A percentile compares a stretch with the other conserved stretches of the same genome.
Conservation (phyloP, 1,140 invertebrate species). For the Teleogryllus occipitalis region DNA sequence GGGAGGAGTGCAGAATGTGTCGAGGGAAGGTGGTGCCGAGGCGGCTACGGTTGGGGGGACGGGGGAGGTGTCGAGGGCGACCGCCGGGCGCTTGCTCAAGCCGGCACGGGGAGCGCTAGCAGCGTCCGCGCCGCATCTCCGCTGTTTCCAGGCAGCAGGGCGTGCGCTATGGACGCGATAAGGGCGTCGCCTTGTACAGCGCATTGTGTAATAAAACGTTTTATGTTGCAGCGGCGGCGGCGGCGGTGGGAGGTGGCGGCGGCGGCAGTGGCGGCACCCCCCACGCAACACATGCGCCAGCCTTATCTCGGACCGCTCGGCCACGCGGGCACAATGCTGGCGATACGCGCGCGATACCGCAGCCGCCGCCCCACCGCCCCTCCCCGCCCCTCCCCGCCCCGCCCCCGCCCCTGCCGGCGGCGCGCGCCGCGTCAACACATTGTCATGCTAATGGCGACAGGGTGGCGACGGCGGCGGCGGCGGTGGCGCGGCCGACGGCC, state of each 20-base stretch:
- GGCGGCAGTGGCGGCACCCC: too few relatives aligned
- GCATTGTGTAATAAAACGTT: conserved; percentile 5
- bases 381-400: background rate
- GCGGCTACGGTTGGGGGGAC: too few relatives aligned
- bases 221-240: background rate
- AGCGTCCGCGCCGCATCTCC: background rate
- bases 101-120: background rate
- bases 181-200: background rate
- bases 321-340: conserved; percentile 2
- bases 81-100: background rate
- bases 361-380: too few relatives aligned
- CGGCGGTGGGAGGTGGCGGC: too few relatives aligned
- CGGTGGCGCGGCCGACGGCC: too few relatives aligned
- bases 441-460: background rate
- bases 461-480: background rate
- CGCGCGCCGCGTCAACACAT: background rate
- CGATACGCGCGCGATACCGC: background rate
- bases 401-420: too few relatives aligned
- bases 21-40: too few relatives aligned
- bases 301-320: background rate
- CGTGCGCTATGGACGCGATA: background rate
- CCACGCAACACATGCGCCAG: background rate
- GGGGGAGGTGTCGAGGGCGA: too few relatives aligned
- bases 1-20: too few relatives aligned
- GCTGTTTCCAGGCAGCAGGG: background rate